Evolutionary conservation across 2,888 invertebrate genomes (phyloP).

Genomic region (Chymomyza amoena): DNA sequence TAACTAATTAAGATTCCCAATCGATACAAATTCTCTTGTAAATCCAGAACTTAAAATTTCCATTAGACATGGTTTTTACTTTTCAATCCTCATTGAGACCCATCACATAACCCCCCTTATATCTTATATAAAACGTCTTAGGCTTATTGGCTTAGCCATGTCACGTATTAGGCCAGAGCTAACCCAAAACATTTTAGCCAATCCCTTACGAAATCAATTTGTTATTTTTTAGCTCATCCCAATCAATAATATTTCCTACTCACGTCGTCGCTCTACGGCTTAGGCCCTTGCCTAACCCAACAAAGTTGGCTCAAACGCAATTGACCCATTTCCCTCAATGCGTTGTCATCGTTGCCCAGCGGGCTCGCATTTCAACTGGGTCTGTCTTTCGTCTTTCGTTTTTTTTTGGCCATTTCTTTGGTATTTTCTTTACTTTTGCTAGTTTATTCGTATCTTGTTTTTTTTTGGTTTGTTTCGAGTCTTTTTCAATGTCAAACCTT

Average conservation of each 20-base stretch:
- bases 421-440: constrained; percentile 6
- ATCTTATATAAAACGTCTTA: background rate
- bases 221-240: background rate
- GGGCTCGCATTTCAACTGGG: constrained; percentile 53
- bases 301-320: constrained; percentile 15
- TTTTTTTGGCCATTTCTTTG: constrained; percentile 14
- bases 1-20: too few relatives aligned
- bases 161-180: constrained; percentile 37
- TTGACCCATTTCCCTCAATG: constrained; percentile 67
- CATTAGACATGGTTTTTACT: too few relatives aligned
- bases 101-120: background rate
- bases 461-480: constrained; percentile 12
- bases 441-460: constrained; percentile 8
- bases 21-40: too few relatives aligned
- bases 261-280: background rate
- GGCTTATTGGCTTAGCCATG: constrained; percentile 40
- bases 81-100: too few relatives aligned
- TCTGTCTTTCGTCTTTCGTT: constrained; percentile 7
- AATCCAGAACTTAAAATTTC: too few relatives aligned
- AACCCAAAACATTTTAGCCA: background rate
- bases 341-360: constrained; percentile 12
- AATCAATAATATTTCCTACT: background rate
- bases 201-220: background rate
- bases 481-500: constrained; percentile 59
- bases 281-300: background rate